Percentiles rank a stretch among this genome's conserved stretches.
Conservation (phyloP, 2,797 vertebrate species). For the Alfaro cultratus region DNA sequence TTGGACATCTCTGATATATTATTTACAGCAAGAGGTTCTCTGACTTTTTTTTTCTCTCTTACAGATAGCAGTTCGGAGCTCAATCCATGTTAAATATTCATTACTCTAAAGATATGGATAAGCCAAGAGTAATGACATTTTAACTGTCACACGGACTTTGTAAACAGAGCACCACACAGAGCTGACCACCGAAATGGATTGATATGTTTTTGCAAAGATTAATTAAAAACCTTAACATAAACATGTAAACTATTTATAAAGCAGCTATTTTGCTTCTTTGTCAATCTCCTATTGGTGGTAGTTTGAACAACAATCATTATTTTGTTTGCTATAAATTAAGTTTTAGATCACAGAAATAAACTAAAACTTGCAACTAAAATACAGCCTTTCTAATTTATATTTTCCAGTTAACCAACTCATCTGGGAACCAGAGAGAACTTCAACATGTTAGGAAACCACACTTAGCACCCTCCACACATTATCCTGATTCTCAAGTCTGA, state of each 20-base stretch:
- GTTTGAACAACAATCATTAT: conserved; percentile 11
- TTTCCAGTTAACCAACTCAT: not conserved
- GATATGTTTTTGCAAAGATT: not conserved
- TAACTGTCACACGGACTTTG: conserved; percentile 18
- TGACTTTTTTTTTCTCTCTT: not conserved
- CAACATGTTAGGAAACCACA: not conserved
- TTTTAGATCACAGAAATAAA: conserved; percentile 18
- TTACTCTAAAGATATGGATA: conserved; percentile 34
- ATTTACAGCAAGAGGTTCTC: conserved; percentile 47
- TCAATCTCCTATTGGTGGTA: not conserved
- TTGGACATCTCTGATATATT: conserved; percentile 57
- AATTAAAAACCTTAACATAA: conserved; percentile 3
- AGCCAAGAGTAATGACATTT: conserved; percentile 37
- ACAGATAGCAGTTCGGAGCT: conserved; percentile 30
- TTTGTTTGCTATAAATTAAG: conserved; percentile 20
- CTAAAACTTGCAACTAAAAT: conserved; percentile 33
- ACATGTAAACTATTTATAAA: conserved; percentile 16
- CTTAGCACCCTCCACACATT: not conserved
- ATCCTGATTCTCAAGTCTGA: not conserved
- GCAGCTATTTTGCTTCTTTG: not conserved
- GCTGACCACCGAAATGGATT: not conserved
- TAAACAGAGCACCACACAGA: conserved; percentile 3
- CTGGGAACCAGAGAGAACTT: not conserved
- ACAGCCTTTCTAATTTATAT: not conserved
- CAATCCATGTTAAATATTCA: conserved; percentile 43